Percentiles rank a stretch among this genome's conserved stretches.
phyloP scores from a whole-genome alignment of 2,797 vertebrate genomes.

The Microtus californicus region DNA sequence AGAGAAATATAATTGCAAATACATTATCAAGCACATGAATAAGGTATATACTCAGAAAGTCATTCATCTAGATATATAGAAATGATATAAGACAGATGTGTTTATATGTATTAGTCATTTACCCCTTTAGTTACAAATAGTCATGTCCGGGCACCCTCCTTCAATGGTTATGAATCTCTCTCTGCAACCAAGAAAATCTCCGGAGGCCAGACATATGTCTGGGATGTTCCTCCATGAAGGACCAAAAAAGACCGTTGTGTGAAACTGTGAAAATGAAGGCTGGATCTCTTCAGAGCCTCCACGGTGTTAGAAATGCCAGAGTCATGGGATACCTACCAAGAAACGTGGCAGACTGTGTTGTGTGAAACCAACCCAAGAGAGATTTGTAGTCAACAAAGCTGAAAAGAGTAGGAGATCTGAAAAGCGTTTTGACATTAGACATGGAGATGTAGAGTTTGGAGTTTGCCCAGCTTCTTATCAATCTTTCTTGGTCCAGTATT shows the following conservation, averaged over 20 bases:
- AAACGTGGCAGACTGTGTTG: background rate
- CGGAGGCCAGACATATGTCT: background rate
- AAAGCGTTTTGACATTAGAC: background rate
- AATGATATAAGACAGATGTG: no score
- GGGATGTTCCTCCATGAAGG: no score
- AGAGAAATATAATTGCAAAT: no score
- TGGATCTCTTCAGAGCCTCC: background rate
- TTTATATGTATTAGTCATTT: no score
- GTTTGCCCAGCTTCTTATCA: background rate
- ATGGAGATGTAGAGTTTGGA: background rate
- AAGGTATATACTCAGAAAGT: no score
- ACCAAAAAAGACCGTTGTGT: no score
- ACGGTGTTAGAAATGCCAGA: no score
- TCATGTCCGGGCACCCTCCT: no score
- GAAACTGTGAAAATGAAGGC: background rate
- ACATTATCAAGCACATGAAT: no score
- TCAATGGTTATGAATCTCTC: no score
- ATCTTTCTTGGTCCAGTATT: background rate
- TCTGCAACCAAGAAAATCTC: background rate
- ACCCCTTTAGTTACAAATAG: no score
- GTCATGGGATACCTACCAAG: background rate
- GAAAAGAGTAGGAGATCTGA: background rate
- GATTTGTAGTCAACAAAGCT: background rate
- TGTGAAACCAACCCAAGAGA: background rate
- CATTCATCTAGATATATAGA: no score